A percentile compares a stretch with the other conserved stretches of the same genome.
Evolutionary conservation across 2,888 invertebrate genomes (phyloP).

Genomic region (Leptopilina myrica): DNA sequence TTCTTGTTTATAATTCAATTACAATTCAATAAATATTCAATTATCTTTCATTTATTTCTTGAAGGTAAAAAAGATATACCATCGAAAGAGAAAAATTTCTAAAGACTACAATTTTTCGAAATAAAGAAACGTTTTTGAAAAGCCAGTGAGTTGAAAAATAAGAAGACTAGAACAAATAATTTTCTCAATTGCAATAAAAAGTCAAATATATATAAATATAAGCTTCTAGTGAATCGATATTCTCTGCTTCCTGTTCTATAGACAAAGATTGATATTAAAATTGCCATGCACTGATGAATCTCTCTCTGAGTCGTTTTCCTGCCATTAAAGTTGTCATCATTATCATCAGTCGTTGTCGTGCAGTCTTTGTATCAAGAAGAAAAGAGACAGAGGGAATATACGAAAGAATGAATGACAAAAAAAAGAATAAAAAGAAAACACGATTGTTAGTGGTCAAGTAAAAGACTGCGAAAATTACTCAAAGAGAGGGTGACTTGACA

Average conservation of each 20-base stretch:
- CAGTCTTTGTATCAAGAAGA: not conserved
- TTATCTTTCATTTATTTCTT: too few species aligned
- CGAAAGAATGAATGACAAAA: not conserved
- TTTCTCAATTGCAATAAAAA: constrained; percentile 1
- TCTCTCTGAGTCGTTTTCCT: constrained; percentile 3
- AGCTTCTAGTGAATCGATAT: constrained; percentile 19
- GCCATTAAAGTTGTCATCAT: constrained; percentile 22
- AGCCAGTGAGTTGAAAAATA: constrained; percentile 12
- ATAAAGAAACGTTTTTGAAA: constrained; percentile 4
- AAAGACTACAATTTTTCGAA: too few species aligned
- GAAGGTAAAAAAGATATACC: too few species aligned
- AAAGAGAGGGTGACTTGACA: constrained; percentile 18
- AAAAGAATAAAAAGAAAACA: not conserved
- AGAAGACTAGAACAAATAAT: constrained; percentile 16
- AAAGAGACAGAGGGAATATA: too few species aligned
- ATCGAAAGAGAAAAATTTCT: too few species aligned
- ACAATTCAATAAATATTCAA: too few species aligned
- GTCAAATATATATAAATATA: not conserved
- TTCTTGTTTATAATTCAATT: too few species aligned
- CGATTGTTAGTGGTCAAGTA: constrained; percentile 10
- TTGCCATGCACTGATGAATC: constrained; percentile 26
- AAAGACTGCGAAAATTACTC: constrained; percentile 1
- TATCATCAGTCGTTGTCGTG: constrained; percentile 1
- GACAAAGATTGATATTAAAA: constrained; percentile 18
- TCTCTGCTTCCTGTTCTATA: constrained; percentile 4